These are phyloP conservation scores for Oncorhynchus keta DNA, from an alignment of 2,113 vertebrate species.

Conservation along the genomic window DNA sequence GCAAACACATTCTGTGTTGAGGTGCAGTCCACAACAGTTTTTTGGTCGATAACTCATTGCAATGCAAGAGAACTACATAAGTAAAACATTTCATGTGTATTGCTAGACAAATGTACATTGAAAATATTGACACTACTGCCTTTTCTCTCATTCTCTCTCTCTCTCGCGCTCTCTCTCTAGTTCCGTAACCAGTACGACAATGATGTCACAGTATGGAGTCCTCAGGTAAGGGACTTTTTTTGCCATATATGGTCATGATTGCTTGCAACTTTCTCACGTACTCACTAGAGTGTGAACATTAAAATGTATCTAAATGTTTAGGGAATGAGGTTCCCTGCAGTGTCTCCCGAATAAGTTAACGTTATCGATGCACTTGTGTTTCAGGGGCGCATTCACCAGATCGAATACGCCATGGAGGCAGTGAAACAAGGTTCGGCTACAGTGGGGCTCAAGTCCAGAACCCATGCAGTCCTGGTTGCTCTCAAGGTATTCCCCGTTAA, in stretches of 20 bases:
- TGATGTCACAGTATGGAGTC: conserved; percentile 98
- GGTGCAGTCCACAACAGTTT: neutral
- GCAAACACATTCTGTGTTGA: neutral
- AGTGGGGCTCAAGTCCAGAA: conserved; percentile 91
- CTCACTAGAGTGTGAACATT: no score
- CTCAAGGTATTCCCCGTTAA: conserved; percentile 82
- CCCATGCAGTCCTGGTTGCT: conserved; percentile 91
- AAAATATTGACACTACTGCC: neutral
- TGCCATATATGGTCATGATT: no score
- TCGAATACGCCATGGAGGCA: conserved; percentile 98
- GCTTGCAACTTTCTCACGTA: no score
- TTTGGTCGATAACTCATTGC: neutral
- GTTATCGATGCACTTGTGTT: neutral
- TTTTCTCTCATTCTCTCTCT: neutral
- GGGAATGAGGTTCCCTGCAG: no score
- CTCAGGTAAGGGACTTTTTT: conserved; percentile 80
- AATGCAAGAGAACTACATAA: conserved; percentile 61
- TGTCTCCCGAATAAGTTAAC: no score
- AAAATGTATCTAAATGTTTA: no score
- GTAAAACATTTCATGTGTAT: conserved; percentile 4
- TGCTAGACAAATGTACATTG: neutral
- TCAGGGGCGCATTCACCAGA: conserved; percentile 93
- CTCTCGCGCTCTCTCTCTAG: conserved; percentile 58
- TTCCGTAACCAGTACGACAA: conserved; percentile 99
- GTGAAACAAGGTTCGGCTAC: conserved; percentile 98